Evolutionary conservation across 2,113 vertebrate genomes (phyloP), one percentile per base, ranked within the genome.

Genomic region (Prolemur simus): DNA sequence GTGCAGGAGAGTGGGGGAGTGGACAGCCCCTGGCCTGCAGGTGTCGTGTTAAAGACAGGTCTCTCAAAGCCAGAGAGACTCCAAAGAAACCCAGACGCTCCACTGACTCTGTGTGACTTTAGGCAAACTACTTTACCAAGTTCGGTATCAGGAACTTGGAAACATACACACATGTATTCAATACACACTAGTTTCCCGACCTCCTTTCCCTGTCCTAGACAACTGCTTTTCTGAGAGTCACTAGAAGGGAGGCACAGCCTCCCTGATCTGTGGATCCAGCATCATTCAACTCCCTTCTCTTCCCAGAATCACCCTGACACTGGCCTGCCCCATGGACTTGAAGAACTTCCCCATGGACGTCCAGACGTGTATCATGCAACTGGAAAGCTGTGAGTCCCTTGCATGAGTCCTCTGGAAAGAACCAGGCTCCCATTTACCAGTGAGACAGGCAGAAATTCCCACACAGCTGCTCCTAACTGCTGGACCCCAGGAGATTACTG

Each of bases 301-400:
- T 91, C 96, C 74, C 98, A 99, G 99, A 98, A 99, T 99, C 98
- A 99, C 99, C 0, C 98, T 99, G 98, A 98, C 99, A 5, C 98
- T 99, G 98, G 99, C 99, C 97, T 99, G 99, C 97, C 99, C 99
- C 83, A 99, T 99, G 99, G 99, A 99, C 98, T 98, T 99, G 98
- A 99, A 99, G 99, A 99, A 99, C 97, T 99, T 99, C 98, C 99
- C 99, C 10, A 99, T 99, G 99, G 99, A 99, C 0, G 99, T 99
- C 32, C 99, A 99, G 99, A 99, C 99, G 0, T 99, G 99, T 96
- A 99, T 99, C 97, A 99, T 99, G 99, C 99, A 99, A 98, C 98
- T 99, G 88, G 99, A 99, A 98, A 99, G 99, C 99, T 99, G 99
- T 99, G 98, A 99, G 99, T 99, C 18, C 58, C 84, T 86, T 92